Base-by-base conservation (phyloP, 2,113 vertebrate genomes). In the Grammomys surdaster region DNA sequence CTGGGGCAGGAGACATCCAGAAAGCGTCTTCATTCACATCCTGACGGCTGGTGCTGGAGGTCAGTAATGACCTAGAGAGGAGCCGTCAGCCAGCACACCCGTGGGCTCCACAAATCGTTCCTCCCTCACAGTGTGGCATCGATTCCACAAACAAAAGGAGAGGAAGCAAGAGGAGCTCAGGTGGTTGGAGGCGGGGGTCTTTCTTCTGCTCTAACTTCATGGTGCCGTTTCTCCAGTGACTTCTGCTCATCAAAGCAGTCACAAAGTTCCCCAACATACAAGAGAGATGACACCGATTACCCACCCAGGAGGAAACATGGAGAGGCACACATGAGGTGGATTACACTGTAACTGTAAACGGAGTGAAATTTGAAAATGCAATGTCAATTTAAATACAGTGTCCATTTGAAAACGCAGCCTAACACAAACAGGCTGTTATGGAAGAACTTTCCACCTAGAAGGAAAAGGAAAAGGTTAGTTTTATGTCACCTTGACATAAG, bases 361-460 rank as follows among this genome's bases (percentile, higher is more conserved):
- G 36, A 40, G 16, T 72, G 70, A 40, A n/a, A 33, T 69, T 69
- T 13, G 67, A 51, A 69, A 67, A n/a, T 7, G 36, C 69, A n/a
- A 36, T 3, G 69, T 72, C 6, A n/a, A 19, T 72, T 72, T 72
- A 19, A 72, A 72, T n/a, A 36, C 33, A n/a, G 5, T 8, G 70
- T 72, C 36, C n/a, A 72, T 72, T 72, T 72, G 36, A 72, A 72
- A 58, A 17, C 3, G 24, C 26, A 26, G 3, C 31, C 67, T 19
- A 51, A 78, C 6, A 3, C 0, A 5, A 76, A 20, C 56, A 70
- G 48, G 48, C 43, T 88, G 43, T 85, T n/a, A 63, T 20, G 65
- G 69, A 82, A 95, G 78, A 96, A 88, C 19, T 54, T 67, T 36
- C 54, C 48, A 22, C n/a, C 65, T 56, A 67, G 73, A 97, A 56